phyloP scores from a whole-genome alignment of 2,888 invertebrate genomes.

The Diarsia mendica region DNA sequence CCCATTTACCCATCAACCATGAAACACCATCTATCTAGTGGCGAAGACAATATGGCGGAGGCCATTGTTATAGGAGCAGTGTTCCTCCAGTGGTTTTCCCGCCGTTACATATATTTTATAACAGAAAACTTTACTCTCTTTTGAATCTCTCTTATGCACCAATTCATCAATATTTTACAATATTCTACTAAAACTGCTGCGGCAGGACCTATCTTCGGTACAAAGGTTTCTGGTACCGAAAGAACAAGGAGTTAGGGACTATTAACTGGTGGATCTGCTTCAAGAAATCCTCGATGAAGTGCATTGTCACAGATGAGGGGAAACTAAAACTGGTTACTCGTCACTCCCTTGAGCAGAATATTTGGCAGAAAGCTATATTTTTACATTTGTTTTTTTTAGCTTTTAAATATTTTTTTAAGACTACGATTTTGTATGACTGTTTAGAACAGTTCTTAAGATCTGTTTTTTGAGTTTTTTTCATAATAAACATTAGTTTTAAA shows the following conservation, averaged over 20 bases:
- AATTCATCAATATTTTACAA: slow-evolving; percentile 31
- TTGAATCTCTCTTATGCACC: no score
- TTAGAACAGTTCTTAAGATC: slow-evolving; percentile 17
- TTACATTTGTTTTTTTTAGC: no score
- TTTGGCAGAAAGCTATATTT: slow-evolving; percentile 59
- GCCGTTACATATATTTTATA: no score
- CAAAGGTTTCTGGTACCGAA: slow-evolving; percentile 66
- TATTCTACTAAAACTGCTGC: slow-evolving; percentile 62
- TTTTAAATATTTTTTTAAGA: no score
- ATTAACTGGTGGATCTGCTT: slow-evolving; percentile 75
- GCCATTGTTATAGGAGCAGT: no score
- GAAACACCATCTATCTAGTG: no score
- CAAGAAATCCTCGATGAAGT: slow-evolving; percentile 66
- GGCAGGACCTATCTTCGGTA: slow-evolving; percentile 64
- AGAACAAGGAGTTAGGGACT: slow-evolving; percentile 61
- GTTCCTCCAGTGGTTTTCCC: no score
- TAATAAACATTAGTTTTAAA: no score
- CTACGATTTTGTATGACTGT: no score
- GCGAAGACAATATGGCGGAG: no score
- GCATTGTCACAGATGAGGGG: slow-evolving; percentile 67
- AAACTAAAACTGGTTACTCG: slow-evolving; percentile 59
- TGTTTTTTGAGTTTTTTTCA: no score
- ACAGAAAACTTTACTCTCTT: not conserved
- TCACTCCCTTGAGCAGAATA: slow-evolving; percentile 65
- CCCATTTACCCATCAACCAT: no score